These are phyloP conservation scores for Drosophila putrida DNA, from an alignment of 2,888 invertebrate genomes.

Conservation along the genomic window DNA sequence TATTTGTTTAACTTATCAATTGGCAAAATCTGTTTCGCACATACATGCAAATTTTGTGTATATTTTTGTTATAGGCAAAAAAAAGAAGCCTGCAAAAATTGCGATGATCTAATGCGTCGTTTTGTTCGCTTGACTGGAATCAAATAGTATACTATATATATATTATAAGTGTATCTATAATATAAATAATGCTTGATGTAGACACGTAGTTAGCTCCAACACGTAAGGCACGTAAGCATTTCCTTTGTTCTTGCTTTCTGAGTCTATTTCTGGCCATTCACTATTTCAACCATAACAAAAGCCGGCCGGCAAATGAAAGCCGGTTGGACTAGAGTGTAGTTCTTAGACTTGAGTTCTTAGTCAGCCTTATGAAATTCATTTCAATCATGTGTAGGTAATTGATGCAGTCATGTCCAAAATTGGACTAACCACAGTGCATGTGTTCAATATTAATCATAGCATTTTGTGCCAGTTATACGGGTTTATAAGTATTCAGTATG, in stretches of 20 bases:
- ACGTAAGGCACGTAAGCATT: slow-evolving; percentile 59
- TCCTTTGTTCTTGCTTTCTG: slow-evolving; percentile 35
- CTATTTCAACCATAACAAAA: slow-evolving; percentile 26
- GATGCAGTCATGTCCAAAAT: slow-evolving; percentile 39
- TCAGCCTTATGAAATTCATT: slow-evolving; percentile 10
- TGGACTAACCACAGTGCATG: slow-evolving; percentile 18
- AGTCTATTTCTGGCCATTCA: slow-evolving; percentile 28
- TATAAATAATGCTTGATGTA: slow-evolving; percentile 7
- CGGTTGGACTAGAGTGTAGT: slow-evolving; percentile 5
- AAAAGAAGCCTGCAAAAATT: slow-evolving; percentile 36
- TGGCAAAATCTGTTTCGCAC: slow-evolving; percentile 55
- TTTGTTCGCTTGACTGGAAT: slow-evolving; percentile 49
- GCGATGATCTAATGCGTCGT: slow-evolving; percentile 68
- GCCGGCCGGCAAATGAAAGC: slow-evolving; percentile 42
- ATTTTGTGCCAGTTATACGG: not conserved
- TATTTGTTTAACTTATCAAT: slow-evolving; percentile 40
- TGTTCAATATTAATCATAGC: slow-evolving; percentile 29
- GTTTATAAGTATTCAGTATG: not conserved
- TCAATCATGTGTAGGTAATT: slow-evolving; percentile 1
- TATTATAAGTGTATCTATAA: slow-evolving; percentile 1
- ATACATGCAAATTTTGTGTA: slow-evolving; percentile 67
- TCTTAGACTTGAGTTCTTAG: slow-evolving; percentile 21
- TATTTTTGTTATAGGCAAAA: slow-evolving; percentile 10
- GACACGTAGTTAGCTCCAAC: slow-evolving; percentile 7
- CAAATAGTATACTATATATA: slow-evolving; percentile 19